Percentiles rank a stretch among this genome's conserved stretches.
phyloP scores from a whole-genome alignment of 2,888 invertebrate species.

The Caenorhabditis zanzibari region DNA sequence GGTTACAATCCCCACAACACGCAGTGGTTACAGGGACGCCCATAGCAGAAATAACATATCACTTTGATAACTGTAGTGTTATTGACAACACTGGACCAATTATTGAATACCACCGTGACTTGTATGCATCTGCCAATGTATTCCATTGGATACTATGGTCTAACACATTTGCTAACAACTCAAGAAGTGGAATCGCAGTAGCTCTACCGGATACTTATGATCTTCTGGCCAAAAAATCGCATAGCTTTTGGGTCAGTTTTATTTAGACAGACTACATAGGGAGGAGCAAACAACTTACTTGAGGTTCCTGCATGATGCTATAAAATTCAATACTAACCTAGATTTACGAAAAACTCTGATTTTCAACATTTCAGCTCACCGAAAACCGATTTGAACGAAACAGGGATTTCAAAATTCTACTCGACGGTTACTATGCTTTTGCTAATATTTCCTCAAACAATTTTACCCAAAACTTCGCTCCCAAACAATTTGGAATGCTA shows the following conservation, averaged over 20 bases:
- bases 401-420: conserved; percentile 89
- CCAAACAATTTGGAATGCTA: conserved; percentile 87
- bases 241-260: conserved; percentile 73
- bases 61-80: conserved; percentile 91
- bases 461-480: conserved; percentile 92
- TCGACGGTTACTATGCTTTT: conserved; percentile 95
- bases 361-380: conserved; percentile 75
- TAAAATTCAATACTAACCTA: too few relatives aligned
- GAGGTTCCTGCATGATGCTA: too few relatives aligned
- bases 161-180: conserved; percentile 89
- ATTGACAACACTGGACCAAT: conserved; percentile 91
- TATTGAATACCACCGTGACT: conserved; percentile 88
- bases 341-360: too few relatives aligned
- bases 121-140: conserved; percentile 96
- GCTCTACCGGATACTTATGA: conserved; percentile 87
- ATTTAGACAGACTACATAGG: too few relatives aligned
- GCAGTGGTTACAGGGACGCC: conserved; percentile 84
- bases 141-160: conserved; percentile 91
- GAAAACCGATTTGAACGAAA: conserved; percentile 89
- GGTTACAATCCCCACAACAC: conserved; percentile 83
- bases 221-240: conserved; percentile 75
- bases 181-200: conserved; percentile 92
- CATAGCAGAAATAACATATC: conserved; percentile 91
- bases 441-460: conserved; percentile 92
- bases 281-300: too few relatives aligned